phyloP scores from a whole-genome alignment of 2,797 vertebrate genomes.

The Salarias fasciatus region DNA sequence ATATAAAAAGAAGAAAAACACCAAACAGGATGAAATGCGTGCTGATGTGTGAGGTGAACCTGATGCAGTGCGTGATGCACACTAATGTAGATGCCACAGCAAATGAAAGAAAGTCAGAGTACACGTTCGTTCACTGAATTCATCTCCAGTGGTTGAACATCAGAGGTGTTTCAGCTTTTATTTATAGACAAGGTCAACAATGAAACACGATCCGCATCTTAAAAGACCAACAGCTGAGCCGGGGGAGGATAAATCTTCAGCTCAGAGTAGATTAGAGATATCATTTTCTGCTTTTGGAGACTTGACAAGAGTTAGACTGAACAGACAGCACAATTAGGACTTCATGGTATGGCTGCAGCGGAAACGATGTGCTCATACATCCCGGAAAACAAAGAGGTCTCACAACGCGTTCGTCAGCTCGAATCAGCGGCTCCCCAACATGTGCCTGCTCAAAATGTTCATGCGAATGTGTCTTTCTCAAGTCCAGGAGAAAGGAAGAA shows the following conservation, averaged over 20 bases:
- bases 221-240: constrained; percentile 63
- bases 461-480: constrained; percentile 62
- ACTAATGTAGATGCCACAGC: constrained; percentile 46
- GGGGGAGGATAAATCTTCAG: constrained; percentile 42
- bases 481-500: constrained; percentile 63
- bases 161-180: constrained; percentile 67
- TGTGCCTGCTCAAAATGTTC: constrained; percentile 53
- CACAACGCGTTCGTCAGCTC: constrained; percentile 63
- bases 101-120: constrained; percentile 59
- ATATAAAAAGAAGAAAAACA: constrained; percentile 16
- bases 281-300: constrained; percentile 58
- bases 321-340: constrained; percentile 76
- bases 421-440: constrained; percentile 65
- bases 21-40: constrained; percentile 13
- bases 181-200: constrained; percentile 74
- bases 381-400: constrained; percentile 62
- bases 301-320: constrained; percentile 69
- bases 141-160: constrained; percentile 63
- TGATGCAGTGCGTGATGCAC: constrained; percentile 37
- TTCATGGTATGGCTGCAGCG: constrained; percentile 58
- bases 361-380: constrained; percentile 58
- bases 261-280: constrained; percentile 71
- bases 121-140: constrained; percentile 47
- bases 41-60: constrained; percentile 4
- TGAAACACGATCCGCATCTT: constrained; percentile 56